These are phyloP conservation scores for Heteromyza rotundicornis DNA, from an alignment of 2,888 invertebrate genomes.

Conservation along the genomic window DNA sequence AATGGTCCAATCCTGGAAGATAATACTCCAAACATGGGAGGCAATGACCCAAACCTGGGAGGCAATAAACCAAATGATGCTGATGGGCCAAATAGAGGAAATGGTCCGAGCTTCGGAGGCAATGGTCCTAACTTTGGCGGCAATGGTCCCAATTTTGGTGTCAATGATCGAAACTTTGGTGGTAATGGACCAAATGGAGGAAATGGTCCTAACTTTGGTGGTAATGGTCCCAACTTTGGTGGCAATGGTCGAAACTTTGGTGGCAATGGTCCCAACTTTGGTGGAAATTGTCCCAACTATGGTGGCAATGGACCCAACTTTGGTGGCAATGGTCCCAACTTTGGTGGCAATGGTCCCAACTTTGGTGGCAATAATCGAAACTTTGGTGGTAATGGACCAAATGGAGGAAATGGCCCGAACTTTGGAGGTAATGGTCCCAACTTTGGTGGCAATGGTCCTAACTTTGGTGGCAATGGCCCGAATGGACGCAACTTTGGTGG, in stretches of 20 bases:
- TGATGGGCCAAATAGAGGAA: conserved; percentile 23
- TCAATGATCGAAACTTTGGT: conserved; percentile 27
- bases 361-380: conserved; percentile 28
- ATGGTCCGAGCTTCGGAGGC: conserved; percentile 23
- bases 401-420: conserved; percentile 26
- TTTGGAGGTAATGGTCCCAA: conserved; percentile 27
- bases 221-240: conserved; percentile 25
- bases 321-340: conserved; percentile 22
- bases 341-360: conserved; percentile 30
- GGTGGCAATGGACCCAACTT: conserved; percentile 26
- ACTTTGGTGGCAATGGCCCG: conserved; percentile 18
- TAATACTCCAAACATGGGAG: conserved; percentile 24
- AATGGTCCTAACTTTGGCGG: conserved; percentile 16
- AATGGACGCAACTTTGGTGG: conserved; percentile 30
- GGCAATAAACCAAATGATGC: conserved; percentile 26
- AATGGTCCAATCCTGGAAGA: conserved; percentile 29
- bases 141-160: conserved; percentile 29
- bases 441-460: conserved; percentile 31
- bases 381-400: conserved; percentile 29
- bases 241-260: conserved; percentile 29
- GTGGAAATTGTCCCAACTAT: conserved; percentile 25
- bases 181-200: conserved; percentile 28
- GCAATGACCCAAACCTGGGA: conserved; percentile 29
- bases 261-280: conserved; percentile 26
- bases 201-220: conserved; percentile 29